These are phyloP conservation scores for Laothoe populi DNA, from an alignment of 2,888 invertebrate species.

Conservation along the genomic window DNA sequence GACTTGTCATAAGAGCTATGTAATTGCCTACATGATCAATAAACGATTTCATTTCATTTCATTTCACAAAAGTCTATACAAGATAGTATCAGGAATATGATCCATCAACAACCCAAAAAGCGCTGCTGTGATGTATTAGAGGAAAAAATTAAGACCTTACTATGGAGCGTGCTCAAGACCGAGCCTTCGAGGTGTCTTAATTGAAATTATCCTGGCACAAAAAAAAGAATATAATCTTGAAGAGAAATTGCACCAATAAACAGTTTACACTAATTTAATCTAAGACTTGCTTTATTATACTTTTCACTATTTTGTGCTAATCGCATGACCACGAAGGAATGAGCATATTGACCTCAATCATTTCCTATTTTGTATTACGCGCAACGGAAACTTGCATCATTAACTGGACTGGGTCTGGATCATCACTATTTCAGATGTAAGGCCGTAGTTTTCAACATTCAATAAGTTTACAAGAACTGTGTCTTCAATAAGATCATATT, in stretches of 20 bases:
- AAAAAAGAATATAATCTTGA: background rate
- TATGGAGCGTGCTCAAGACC: no score
- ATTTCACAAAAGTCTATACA: no score
- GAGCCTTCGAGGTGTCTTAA: no score
- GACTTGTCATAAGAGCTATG: no score
- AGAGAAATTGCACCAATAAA: background rate
- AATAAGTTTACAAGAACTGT: background rate
- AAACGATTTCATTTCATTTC: no score
- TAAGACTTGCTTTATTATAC: background rate
- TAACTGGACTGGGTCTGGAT: conserved; percentile 9
- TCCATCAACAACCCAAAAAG: no score
- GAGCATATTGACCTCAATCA: conserved; percentile 18
- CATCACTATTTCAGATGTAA: conserved; percentile 11
- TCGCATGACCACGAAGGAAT: conserved; percentile 5
- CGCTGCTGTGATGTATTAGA: no score
- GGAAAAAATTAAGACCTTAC: no score
- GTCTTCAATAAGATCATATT: no score
- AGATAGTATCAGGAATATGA: no score
- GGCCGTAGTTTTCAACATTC: background rate
- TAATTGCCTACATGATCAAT: no score
- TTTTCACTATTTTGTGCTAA: background rate
- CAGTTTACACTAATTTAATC: background rate
- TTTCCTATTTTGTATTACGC: conserved; percentile 14
- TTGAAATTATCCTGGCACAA: no score
- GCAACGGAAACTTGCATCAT: conserved; percentile 22